Evolutionary conservation across 1,140 invertebrate genomes (phyloP).

Genomic region (Magallana ariakensis): DNA sequence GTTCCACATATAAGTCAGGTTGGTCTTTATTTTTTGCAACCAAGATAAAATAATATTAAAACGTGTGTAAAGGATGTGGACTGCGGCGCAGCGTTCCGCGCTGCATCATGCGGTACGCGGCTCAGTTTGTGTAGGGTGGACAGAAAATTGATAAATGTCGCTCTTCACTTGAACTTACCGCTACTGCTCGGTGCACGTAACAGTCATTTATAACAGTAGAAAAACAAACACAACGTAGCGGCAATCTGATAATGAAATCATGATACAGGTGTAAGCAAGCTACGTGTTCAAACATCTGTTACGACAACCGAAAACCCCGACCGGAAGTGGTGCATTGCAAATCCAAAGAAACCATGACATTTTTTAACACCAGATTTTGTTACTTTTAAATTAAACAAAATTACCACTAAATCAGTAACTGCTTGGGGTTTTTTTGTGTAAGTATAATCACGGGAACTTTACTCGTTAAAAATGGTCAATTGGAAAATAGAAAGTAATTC

Average conservation of each 20-base stretch:
- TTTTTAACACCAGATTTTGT: too few relatives aligned
- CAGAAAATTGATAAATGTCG: neutral
- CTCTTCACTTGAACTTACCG: neutral
- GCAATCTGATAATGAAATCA: neutral
- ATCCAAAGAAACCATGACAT: too few relatives aligned
- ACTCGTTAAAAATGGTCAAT: neutral
- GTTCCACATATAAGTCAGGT: too few relatives aligned
- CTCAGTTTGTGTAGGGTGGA: constrained; percentile 13
- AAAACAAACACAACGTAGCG: constrained; percentile 22
- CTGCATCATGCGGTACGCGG: neutral
- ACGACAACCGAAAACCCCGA: constrained; percentile 3
- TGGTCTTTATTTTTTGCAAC: too few relatives aligned
- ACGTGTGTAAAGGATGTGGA: too few relatives aligned
- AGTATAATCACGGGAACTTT: neutral
- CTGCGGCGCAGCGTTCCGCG: too few relatives aligned
- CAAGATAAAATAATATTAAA: too few relatives aligned
- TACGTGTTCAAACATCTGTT: constrained; percentile 18
- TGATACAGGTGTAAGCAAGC: constrained; percentile 8
- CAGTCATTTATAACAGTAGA: constrained; percentile 29
- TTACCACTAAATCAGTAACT: too few relatives aligned
- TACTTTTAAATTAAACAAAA: too few relatives aligned
- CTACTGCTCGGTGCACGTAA: constrained; percentile 22
- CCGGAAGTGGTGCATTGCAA: too few relatives aligned
- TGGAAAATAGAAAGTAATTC: too few relatives aligned
- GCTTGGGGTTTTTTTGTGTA: neutral